phyloP scores from a whole-genome alignment of 2,888 invertebrate species.

The Tipula vernalis region DNA sequence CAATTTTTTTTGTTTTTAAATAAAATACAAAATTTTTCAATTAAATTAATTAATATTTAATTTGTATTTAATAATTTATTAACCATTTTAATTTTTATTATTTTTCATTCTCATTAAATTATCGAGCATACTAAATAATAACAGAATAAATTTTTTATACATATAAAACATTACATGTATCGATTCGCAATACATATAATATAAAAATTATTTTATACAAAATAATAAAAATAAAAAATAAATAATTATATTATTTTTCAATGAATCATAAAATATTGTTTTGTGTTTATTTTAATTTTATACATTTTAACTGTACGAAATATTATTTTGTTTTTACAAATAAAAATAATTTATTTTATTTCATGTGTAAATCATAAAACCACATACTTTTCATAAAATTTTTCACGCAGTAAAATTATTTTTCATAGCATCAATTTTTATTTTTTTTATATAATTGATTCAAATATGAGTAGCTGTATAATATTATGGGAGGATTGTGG shows the following conservation, averaged over 20 bases:
- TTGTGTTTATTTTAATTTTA: neutral
- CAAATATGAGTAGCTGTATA: neutral
- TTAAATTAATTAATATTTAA: neutral
- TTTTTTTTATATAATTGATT: neutral
- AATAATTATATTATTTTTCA: neutral
- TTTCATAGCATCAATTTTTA: neutral
- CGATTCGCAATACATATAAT: neutral
- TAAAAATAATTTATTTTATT: neutral
- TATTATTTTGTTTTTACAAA: neutral
- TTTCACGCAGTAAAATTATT: neutral
- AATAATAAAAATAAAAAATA: neutral
- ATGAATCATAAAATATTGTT: neutral
- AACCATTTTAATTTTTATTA: neutral
- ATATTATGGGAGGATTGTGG: neutral
- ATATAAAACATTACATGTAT: neutral
- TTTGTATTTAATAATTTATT: neutral
- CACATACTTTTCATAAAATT: neutral
- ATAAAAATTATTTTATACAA: neutral
- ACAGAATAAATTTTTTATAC: neutral
- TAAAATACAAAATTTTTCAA: neutral
- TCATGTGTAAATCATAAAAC: neutral
- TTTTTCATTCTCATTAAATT: neutral
- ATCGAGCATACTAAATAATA: neutral
- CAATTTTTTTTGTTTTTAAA: neutral
- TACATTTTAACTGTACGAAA: neutral